Conservation (phyloP, 2,888 invertebrate species). For the Meghimatium bilineatum region DNA sequence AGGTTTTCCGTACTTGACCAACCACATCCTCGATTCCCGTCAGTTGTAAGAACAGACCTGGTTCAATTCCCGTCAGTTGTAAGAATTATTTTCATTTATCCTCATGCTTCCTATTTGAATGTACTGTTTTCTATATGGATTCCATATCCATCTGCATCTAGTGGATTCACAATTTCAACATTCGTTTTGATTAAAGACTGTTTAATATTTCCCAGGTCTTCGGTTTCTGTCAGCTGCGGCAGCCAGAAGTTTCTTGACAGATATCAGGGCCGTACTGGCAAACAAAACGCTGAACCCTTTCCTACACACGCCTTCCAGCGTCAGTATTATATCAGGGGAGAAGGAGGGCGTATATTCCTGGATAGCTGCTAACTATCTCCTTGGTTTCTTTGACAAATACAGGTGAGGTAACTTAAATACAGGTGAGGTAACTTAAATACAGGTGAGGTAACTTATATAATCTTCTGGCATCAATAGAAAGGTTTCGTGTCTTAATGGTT, state of each 20-base stretch:
- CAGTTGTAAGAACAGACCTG: no score
- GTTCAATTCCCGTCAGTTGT: no score
- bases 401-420: background rate
- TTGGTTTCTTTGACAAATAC: slow-evolving; percentile 60
- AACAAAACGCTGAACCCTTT: slow-evolving; percentile 69
- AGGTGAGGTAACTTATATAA: background rate
- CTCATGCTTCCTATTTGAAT: no score
- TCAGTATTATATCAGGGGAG: slow-evolving; percentile 79
- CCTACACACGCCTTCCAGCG: slow-evolving; percentile 71
- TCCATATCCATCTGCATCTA: no score
- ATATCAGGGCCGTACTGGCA: slow-evolving; percentile 55
- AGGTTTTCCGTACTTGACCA: no score
- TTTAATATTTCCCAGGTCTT: slow-evolving; percentile 19
- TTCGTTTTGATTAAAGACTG: no score
- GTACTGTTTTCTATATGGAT: no score
- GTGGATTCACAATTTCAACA: no score
- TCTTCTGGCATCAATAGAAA: no score
- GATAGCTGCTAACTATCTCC: slow-evolving; percentile 79
- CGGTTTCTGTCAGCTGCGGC: slow-evolving; percentile 61
- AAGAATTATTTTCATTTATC: no score
- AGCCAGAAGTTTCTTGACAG: slow-evolving; percentile 59
- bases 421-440: background rate
- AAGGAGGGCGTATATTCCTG: slow-evolving; percentile 80
- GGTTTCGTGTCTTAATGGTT: no score
- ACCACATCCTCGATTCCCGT: no score